These are phyloP conservation scores for Hippocampus comes DNA, from an alignment of 2,113 vertebrate species.

Conservation along the genomic window DNA sequence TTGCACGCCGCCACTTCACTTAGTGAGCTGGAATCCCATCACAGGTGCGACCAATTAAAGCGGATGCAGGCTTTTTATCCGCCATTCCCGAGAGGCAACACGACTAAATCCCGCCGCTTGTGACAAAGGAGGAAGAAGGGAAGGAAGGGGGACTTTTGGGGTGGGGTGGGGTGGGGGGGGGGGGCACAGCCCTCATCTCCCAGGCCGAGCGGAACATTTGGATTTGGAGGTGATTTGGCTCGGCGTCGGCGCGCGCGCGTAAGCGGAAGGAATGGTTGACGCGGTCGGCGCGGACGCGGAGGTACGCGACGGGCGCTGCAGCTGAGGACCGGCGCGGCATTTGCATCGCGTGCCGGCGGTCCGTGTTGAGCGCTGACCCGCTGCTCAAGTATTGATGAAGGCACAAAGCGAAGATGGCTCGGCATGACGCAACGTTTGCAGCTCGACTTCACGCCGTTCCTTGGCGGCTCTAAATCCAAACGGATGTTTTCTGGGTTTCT, in stretches of 20 bases:
- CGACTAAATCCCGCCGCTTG: background rate
- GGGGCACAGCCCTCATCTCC: background rate
- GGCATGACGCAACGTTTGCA: background rate
- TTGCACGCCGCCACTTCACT: background rate
- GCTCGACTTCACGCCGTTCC: background rate
- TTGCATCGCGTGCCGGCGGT: background rate
- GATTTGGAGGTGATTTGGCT: background rate
- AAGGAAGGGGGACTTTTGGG: background rate
- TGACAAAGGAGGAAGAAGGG: background rate
- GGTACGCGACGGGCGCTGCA: background rate
- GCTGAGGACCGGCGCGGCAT: background rate
- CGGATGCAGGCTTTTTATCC: background rate
- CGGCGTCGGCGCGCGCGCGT: background rate
- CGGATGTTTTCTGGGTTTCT: background rate
- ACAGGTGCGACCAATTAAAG: background rate
- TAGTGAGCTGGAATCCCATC: background rate
- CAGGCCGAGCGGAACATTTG: background rate
- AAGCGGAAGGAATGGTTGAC: background rate
- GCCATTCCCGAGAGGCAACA: background rate
- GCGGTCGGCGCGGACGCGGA: background rate
- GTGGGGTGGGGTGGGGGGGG: too few species aligned
- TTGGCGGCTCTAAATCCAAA: background rate
- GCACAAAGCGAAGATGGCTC: background rate
- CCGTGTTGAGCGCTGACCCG: background rate
- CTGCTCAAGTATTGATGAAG: conserved; percentile 1